Conservation (phyloP, 2,797 vertebrate species). For the Lutjanus argentimaculatus region DNA sequence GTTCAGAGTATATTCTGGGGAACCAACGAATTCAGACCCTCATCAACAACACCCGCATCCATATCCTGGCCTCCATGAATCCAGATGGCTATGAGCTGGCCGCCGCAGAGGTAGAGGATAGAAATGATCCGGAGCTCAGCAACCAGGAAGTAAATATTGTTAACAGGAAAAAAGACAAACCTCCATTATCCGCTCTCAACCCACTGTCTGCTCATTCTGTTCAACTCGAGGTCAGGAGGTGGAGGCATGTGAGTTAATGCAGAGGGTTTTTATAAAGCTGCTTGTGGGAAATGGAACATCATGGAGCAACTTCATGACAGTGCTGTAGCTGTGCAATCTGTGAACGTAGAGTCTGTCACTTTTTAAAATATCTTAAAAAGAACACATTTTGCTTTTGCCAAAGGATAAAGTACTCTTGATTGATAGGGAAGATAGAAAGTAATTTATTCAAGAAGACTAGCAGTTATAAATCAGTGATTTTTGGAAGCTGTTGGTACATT, state of each 20-base stretch:
- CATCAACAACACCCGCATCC: slow-evolving; percentile 95
- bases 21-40: slow-evolving; percentile 91
- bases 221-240: slow-evolving; percentile 38
- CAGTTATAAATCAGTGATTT: neutral
- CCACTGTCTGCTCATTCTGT: slow-evolving; percentile 44
- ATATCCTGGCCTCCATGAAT: slow-evolving; percentile 97
- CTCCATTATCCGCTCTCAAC: slow-evolving; percentile 72
- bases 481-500: neutral
- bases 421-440: too few relatives aligned
- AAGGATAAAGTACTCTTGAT: neutral
- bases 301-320: neutral
- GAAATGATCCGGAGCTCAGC: slow-evolving; percentile 85
- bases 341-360: neutral
- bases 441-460: neutral
- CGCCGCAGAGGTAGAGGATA: slow-evolving; percentile 93
- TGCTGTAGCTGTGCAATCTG: neutral
- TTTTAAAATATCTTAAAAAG: neutral
- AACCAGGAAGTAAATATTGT: slow-evolving; percentile 90
- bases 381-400: neutral
- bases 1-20: slow-evolving; percentile 93
- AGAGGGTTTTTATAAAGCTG: neutral
- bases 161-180: slow-evolving; percentile 74
- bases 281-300: neutral
- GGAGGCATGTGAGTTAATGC: slow-evolving; percentile 29
- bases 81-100: slow-evolving; percentile 97